A percentile compares a stretch with the other conserved stretches of the same genome.
These are phyloP conservation scores for Limnephilus marmoratus DNA, from an alignment of 2,888 invertebrate species.

Conservation along the genomic window DNA sequence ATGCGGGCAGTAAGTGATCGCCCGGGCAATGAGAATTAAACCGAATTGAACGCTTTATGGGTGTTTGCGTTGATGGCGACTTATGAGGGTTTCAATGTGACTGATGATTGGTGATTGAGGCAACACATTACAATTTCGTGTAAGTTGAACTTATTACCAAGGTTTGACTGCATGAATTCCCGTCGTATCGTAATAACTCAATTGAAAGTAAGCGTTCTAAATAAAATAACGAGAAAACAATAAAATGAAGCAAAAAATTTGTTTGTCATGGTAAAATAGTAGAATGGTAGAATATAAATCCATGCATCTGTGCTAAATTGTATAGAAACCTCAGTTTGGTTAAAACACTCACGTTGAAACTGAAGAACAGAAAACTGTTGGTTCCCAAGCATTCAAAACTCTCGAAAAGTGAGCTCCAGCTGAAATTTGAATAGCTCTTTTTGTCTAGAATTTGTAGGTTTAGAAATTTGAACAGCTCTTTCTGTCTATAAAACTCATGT, in stretches of 20 bases:
- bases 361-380: too few species aligned
- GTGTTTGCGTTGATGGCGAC: constrained; percentile 21
- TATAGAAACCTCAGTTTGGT: not conserved
- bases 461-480: too few species aligned
- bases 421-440: too few species aligned
- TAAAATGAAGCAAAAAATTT: not conserved
- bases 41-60: constrained; percentile 32
- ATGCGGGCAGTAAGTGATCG: constrained; percentile 34
- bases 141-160: not conserved
- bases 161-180: not conserved
- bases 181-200: not conserved
- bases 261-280: not conserved
- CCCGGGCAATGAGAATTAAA: constrained; percentile 15
- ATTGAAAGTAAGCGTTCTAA: not conserved
- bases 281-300: not conserved
- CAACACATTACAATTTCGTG: not conserved
- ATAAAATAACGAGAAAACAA: not conserved
- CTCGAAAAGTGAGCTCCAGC: too few species aligned
- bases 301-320: not conserved
- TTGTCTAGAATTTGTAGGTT: too few species aligned
- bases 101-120: constrained; percentile 7
- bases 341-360: too few species aligned
- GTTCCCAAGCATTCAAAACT: too few species aligned
- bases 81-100: constrained; percentile 33
- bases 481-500: too few species aligned